Evolutionary conservation across 2,113 vertebrate genomes (phyloP).

Genomic region (Aptenodytes patagonicus): DNA sequence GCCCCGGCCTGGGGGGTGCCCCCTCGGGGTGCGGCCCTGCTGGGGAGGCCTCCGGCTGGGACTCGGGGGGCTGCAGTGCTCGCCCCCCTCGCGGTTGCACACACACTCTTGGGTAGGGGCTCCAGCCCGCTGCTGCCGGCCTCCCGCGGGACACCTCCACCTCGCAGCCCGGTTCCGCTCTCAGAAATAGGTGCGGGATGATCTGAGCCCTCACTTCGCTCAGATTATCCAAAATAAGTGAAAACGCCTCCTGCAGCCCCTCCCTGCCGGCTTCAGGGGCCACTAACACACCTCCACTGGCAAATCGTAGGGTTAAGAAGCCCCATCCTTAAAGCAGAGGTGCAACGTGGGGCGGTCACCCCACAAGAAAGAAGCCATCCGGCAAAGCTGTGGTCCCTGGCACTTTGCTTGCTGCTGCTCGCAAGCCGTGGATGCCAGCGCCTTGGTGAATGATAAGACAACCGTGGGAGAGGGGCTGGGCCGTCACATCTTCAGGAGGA

Average conservation of each 20-base stretch:
- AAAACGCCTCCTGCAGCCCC: background rate
- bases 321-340: background rate
- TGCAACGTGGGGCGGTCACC: no score
- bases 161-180: background rate
- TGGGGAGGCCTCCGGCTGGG: background rate
- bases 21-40: background rate
- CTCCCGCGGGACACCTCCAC: background rate
- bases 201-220: background rate
- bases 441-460: background rate
- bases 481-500: background rate
- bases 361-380: background rate
- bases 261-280: background rate
- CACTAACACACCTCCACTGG: background rate
- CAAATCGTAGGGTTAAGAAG: background rate
- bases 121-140: background rate
- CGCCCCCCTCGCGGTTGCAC: background rate
- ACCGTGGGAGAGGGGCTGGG: background rate
- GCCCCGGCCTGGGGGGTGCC: background rate
- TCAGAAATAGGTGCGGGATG: background rate
- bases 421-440: background rate
- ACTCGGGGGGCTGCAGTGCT: background rate
- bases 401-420: accelerated
- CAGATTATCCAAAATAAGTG: background rate
- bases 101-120: background rate
- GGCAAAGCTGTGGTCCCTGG: background rate